These are phyloP conservation scores for Sciurus vulgaris DNA, from an alignment of 2,797 vertebrate species.

Conservation along the genomic window DNA sequence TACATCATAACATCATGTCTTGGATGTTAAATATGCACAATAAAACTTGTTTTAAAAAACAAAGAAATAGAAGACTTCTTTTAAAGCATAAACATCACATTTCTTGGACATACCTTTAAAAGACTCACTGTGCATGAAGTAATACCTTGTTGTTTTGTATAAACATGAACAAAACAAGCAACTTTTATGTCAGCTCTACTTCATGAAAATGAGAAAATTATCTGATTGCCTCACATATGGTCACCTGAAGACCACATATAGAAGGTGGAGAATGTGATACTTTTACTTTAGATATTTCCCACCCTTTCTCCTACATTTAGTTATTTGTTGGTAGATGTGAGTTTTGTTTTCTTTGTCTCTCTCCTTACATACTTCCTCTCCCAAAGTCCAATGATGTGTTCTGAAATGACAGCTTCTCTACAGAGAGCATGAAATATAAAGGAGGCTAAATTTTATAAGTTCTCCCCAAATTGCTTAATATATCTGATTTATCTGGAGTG, in stretches of 20 bases:
- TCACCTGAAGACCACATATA: not conserved
- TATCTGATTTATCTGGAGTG: not conserved
- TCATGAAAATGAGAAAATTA: constrained; percentile 40
- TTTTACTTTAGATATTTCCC: not conserved
- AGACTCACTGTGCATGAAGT: not conserved
- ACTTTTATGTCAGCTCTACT: not conserved
- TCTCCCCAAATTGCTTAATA: not conserved
- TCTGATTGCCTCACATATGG: not conserved
- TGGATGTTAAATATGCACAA: not conserved
- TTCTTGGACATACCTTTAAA: not conserved
- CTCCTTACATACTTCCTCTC: not conserved
- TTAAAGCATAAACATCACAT: not conserved
- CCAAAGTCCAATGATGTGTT: not conserved
- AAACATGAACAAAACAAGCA: not conserved
- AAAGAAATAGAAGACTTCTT: not conserved
- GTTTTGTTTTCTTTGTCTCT: not conserved
- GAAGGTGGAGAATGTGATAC: not conserved
- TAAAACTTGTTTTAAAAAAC: not conserved
- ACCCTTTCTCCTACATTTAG: not conserved
- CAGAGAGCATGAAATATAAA: not conserved
- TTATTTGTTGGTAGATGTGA: not conserved
- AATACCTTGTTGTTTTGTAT: not conserved
- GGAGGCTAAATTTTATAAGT: not conserved
- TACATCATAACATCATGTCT: not conserved
- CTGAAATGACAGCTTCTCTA: not conserved